phyloP scores from a whole-genome alignment of 2,113 vertebrate species.

The Megatriorchis doriae region DNA sequence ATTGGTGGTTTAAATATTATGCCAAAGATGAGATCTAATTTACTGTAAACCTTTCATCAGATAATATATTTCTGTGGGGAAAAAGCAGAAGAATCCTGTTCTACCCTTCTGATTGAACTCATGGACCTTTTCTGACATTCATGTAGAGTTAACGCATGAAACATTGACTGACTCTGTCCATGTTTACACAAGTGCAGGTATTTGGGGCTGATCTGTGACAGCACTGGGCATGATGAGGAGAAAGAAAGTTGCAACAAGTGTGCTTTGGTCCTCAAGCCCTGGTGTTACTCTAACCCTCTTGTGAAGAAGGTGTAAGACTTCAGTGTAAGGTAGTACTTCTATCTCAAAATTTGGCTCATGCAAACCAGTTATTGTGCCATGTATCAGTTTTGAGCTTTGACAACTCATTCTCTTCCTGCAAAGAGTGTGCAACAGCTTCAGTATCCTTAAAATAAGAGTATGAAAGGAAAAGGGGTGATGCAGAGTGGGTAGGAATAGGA shows the following conservation, averaged over 20 bases:
- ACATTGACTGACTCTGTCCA: background rate
- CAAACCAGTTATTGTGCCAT: background rate
- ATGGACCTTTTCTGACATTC: background rate
- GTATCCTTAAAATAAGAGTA: background rate
- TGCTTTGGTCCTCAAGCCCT: background rate
- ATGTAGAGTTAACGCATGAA: background rate
- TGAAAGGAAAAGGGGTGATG: background rate
- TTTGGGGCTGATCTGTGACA: background rate
- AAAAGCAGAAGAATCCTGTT: background rate
- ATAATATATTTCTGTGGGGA: background rate
- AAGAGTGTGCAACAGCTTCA: background rate
- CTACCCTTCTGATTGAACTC: background rate
- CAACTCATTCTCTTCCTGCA: background rate
- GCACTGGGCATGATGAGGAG: background rate
- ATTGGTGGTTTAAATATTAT: background rate
- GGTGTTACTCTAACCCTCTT: background rate
- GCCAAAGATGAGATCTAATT: background rate
- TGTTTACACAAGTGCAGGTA: background rate
- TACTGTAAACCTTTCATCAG: constrained; percentile 1
- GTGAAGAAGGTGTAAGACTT: background rate
- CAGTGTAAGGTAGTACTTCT: background rate
- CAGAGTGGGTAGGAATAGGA: background rate
- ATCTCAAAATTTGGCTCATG: background rate
- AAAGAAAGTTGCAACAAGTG: background rate
- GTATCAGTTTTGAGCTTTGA: background rate